Evolutionary conservation across 1,140 invertebrate species (phyloP).

Genomic region (Acyrthosiphon pisum): DNA sequence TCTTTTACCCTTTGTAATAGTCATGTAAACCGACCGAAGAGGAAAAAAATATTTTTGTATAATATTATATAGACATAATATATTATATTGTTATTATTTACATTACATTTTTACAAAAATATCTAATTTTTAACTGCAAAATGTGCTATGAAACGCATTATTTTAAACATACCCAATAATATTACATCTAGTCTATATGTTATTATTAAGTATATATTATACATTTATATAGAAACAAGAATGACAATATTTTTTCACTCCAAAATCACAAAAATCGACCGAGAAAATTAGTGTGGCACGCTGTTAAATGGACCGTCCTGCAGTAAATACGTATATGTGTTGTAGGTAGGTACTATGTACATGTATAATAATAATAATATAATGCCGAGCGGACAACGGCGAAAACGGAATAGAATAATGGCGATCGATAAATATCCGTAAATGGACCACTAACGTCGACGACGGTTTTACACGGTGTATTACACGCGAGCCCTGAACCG

Average conservation of each 20-base stretch:
- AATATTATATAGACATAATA: too few species aligned
- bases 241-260: neutral
- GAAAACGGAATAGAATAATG: conserved; percentile 18
- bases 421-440: conserved; percentile 21
- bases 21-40: too few species aligned
- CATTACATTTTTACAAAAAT: neutral
- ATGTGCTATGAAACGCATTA: neutral
- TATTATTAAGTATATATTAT: neutral
- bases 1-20: too few species aligned
- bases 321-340: neutral
- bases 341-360: neutral
- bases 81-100: too few species aligned
- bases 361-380: neutral
- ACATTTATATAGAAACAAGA: neutral
- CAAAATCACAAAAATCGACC: neutral
- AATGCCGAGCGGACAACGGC: neutral
- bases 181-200: too few species aligned
- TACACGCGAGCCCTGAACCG: conserved; percentile 3
- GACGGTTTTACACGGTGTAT: neutral
- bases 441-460: neutral
- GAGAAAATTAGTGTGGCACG: neutral
- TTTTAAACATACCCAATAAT: too few species aligned
- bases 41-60: neutral
- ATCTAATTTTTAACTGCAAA: neutral
- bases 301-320: neutral